A percentile compares a stretch with the other conserved stretches of the same genome.
Conservation (phyloP, 2,113 vertebrate genomes). For the Trematocara stigmaticum region DNA sequence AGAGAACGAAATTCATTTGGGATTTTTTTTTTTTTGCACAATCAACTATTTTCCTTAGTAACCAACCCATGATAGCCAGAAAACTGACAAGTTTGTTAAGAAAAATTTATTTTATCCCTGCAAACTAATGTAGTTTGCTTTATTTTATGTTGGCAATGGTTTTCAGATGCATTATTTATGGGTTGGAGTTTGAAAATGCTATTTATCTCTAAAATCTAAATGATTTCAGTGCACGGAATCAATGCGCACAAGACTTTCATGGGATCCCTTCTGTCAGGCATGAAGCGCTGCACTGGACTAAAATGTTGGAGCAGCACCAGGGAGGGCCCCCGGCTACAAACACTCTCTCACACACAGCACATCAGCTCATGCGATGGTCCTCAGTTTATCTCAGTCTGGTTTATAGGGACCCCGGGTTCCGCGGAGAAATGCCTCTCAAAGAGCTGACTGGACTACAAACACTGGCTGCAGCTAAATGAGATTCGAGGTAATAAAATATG, state of each 20-base stretch:
- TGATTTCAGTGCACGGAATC: not conserved
- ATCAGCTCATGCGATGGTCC: conserved; percentile 24
- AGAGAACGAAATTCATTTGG: conserved; percentile 5
- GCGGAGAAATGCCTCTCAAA: conserved; percentile 36
- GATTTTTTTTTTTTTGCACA: not conserved
- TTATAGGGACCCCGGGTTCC: not conserved
- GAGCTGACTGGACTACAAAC: conserved; percentile 8
- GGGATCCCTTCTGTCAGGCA: not conserved
- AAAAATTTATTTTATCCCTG: not conserved
- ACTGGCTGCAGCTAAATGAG: conserved; percentile 40
- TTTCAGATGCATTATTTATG: not conserved
- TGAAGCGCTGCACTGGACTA: not conserved
- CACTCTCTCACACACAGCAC: conserved; percentile 3
- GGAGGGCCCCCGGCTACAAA: not conserved
- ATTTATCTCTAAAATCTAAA: not conserved
- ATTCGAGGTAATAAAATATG: conserved; percentile 31
- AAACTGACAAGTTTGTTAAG: not conserved
- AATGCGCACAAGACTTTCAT: not conserved
- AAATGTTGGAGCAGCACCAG: conserved; percentile 22
- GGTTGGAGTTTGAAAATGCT: not conserved
- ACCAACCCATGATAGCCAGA: not conserved
- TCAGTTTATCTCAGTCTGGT: not conserved
- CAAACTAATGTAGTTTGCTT: not conserved
- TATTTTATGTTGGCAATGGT: not conserved
- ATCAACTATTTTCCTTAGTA: conserved; percentile 4